phyloP scores from a whole-genome alignment of 2,888 invertebrate genomes.

The Entomobrya proxima region DNA sequence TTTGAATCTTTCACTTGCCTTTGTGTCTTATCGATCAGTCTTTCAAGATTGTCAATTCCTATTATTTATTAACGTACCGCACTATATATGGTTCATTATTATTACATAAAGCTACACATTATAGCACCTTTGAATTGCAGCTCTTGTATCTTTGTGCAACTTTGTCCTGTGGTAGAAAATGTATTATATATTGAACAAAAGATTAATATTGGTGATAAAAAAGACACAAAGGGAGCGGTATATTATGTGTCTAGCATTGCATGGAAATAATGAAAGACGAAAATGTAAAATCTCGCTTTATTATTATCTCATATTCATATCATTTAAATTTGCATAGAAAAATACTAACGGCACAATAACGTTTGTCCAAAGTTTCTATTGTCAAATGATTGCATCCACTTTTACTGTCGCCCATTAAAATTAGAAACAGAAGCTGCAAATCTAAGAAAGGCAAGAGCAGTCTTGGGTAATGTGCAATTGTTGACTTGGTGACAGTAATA shows the following conservation, averaged over 20 bases:
- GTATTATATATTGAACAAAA: conserved; percentile 1
- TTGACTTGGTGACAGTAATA: too few species aligned
- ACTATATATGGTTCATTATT: too few species aligned
- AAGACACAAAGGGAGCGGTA: conserved; percentile 39
- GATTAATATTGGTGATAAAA: conserved; percentile 23
- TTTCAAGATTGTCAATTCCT: not conserved
- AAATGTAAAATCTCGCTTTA: too few species aligned
- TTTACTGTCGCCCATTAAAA: too few species aligned
- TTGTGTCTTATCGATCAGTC: not conserved
- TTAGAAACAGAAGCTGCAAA: too few species aligned
- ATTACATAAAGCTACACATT: not conserved
- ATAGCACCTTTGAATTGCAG: not conserved
- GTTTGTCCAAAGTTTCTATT: too few species aligned
- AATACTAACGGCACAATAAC: too few species aligned
- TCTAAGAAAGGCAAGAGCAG: too few species aligned
- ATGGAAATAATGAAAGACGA: not conserved
- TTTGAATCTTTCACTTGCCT: not conserved
- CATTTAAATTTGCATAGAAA: too few species aligned
- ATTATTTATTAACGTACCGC: not conserved
- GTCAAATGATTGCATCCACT: too few species aligned
- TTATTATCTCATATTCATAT: too few species aligned
- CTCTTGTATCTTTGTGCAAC: not conserved
- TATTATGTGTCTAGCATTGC: not conserved
- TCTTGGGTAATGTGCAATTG: too few species aligned
- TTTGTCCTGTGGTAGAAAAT: not conserved